These are phyloP conservation scores for Nesoenas mayeri DNA, from an alignment of 2,113 vertebrate species.

Conservation along the genomic window DNA sequence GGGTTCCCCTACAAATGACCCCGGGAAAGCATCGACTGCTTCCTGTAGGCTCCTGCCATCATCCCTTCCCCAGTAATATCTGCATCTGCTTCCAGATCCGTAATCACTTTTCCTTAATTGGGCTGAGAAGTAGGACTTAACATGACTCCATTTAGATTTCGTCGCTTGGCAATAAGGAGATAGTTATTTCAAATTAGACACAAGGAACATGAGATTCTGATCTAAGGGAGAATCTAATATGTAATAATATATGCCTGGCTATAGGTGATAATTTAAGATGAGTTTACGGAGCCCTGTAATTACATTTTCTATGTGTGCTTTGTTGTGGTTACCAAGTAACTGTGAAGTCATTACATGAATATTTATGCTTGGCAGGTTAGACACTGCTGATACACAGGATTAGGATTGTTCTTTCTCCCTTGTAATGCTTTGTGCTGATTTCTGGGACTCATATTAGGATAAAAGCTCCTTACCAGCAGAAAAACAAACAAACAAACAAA, in stretches of 20 bases:
- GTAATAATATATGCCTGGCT: not conserved
- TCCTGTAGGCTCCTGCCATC: constrained; percentile 36
- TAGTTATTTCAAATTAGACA: not conserved
- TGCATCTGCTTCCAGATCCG: constrained; percentile 8
- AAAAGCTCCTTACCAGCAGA: not conserved
- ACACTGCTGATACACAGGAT: not conserved
- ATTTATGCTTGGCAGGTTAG: constrained; percentile 19
- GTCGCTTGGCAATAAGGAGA: not conserved
- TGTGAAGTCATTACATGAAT: not conserved
- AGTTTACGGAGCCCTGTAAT: constrained; percentile 28
- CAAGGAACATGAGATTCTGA: not conserved
- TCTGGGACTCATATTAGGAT: not conserved
- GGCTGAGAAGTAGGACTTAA: not conserved
- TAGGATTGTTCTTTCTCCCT: not conserved
- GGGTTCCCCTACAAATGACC: constrained; percentile 13
- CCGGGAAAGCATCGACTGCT: not conserved
- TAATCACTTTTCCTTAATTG: constrained; percentile 5
- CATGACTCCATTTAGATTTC: not conserved
- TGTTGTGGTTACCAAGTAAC: constrained; percentile 42
- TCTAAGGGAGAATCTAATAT: not conserved
- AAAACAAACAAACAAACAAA: not conserved
- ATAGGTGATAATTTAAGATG: constrained; percentile 52
- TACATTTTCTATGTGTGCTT: constrained; percentile 5
- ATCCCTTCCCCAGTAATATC: not conserved
- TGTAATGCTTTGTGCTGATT: constrained; percentile 15